Conservation (phyloP, 1,140 invertebrate genomes). For the Bombyx mori region ASM3026992v2 NC_085117.1:2027501-2028000, state of each 20-base stretch:
- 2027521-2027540: slow-evolving; percentile 19
- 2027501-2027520: slow-evolving; percentile 22
- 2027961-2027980: slow-evolving; percentile 25
- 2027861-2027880: slow-evolving; percentile 33
- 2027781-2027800: slow-evolving; percentile 27
- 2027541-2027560: slow-evolving; percentile 33
- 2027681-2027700: slow-evolving; percentile 33
- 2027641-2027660: slow-evolving; percentile 31
- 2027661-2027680: slow-evolving; percentile 32
- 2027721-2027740: slow-evolving; percentile 28
- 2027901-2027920: slow-evolving; percentile 39
- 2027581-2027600: slow-evolving; percentile 23
- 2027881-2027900: slow-evolving; percentile 39
- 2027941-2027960: slow-evolving; percentile 37
- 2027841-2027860: slow-evolving; percentile 34
- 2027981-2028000: slow-evolving; percentile 32
- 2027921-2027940: slow-evolving; percentile 30
- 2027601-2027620: slow-evolving; percentile 18
- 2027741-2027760: slow-evolving; percentile 24
- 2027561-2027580: slow-evolving; percentile 38
- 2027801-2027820: slow-evolving; percentile 27
- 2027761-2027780: slow-evolving; percentile 24
- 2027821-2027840: slow-evolving; percentile 28
- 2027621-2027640: slow-evolving; percentile 30
- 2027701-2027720: slow-evolving; percentile 28